These are phyloP conservation scores for Onthophagus sagittarius DNA, from an alignment of 2,888 invertebrate species.

Conservation along the genomic window DNA sequence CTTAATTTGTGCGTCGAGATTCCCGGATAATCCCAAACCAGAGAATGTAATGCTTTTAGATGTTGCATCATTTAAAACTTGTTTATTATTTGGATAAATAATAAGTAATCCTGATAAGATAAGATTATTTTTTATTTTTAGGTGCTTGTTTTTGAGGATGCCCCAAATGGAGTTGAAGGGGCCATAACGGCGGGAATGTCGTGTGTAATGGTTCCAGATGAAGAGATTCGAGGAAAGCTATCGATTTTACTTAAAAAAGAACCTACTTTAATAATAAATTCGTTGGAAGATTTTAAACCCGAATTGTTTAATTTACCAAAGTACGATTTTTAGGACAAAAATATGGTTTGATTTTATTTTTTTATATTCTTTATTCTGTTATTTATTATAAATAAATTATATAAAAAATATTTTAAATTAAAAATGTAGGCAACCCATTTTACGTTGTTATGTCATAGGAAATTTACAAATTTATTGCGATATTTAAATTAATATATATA, in stretches of 20 bases:
- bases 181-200: slow-evolving; percentile 60
- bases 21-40: slow-evolving; percentile 52
- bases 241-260: slow-evolving; percentile 34
- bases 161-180: slow-evolving; percentile 60
- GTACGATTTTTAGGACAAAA: too few relatives aligned
- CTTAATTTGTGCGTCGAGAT: slow-evolving; percentile 59
- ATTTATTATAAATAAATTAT: too few relatives aligned
- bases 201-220: slow-evolving; percentile 56
- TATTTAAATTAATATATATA: too few relatives aligned
- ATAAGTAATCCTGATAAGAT: background rate
- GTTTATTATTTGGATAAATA: background rate
- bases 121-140: slow-evolving; percentile 30
- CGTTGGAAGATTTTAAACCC: slow-evolving; percentile 59
- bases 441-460: too few relatives aligned
- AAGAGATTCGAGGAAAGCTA: slow-evolving; percentile 43
- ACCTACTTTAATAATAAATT: slow-evolving; percentile 54
- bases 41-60: slow-evolving; percentile 17
- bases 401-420: too few relatives aligned
- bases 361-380: too few relatives aligned
- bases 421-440: too few relatives aligned
- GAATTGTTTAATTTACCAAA: slow-evolving; percentile 61
- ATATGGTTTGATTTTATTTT: too few relatives aligned
- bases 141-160: slow-evolving; percentile 65
- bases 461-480: too few relatives aligned
- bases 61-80: background rate